phyloP scores from a whole-genome alignment of 2,113 vertebrate genomes.

The Fulica atra region DNA sequence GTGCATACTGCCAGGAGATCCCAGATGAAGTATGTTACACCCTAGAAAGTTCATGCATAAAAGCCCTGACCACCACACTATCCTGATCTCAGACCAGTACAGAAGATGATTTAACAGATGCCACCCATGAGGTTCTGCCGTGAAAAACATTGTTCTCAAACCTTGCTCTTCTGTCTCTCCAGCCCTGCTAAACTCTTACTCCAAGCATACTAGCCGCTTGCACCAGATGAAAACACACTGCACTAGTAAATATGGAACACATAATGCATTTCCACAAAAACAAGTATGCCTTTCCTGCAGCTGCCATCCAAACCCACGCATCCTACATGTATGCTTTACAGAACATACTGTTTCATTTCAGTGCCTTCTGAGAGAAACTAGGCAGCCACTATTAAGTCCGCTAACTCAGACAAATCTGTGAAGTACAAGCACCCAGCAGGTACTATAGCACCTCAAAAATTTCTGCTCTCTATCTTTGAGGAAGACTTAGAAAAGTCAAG shows the following conservation, averaged over 20 bases:
- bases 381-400: not conserved
- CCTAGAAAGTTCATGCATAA: not conserved
- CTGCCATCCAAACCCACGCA: not conserved
- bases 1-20: not conserved
- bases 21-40: not conserved
- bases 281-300: not conserved
- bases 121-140: not conserved
- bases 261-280: not conserved
- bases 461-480: not conserved
- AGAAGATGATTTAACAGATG: not conserved
- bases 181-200: not conserved
- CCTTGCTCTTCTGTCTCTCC: not conserved
- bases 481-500: not conserved
- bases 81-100: not conserved
- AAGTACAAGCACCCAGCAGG: not conserved
- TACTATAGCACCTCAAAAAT: not conserved
- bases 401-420: not conserved
- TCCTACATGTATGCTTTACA: not conserved
- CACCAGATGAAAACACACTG: not conserved
- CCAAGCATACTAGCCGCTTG: not conserved
- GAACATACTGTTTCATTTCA: not conserved
- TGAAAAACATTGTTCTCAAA: not conserved
- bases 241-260: not conserved
- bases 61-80: not conserved
- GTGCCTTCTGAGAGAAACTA: not conserved